Base-by-base conservation (phyloP, 2,113 vertebrate genomes). In the Mirounga angustirostris region DNA sequence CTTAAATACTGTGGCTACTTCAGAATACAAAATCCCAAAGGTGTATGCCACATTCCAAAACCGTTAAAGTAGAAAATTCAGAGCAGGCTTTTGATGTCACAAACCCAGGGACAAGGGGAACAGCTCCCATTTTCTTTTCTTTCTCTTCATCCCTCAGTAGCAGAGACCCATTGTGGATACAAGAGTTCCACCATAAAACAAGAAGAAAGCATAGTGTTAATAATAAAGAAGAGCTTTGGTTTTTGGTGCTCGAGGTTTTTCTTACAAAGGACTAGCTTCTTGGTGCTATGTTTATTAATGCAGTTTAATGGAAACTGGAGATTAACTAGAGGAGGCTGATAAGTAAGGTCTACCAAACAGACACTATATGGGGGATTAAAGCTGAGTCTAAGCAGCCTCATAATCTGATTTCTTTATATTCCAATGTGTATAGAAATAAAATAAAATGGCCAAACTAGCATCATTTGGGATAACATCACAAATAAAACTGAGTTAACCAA, bases 361-460 rank as follows among this genome's bases (percentile, higher is more conserved):
- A 59, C 50, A 33, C 33, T 74, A 2, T 26, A 30, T 3, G 8
- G 61, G 13, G 28, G 43, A 94, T 94, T 84, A 84, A 85, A 87
- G 36, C 33, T 96, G 50, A 83, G 36, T n/a, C 36, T 71, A 65
- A 43, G 22, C 24, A 94, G 28, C 65, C 9, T n/a, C 28, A 90
- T 74, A 94, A 78, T 85, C 63, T 90, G 71, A 92, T 78, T 97
- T 92, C 16, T 80, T 24, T 36, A 46, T 58, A 87, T 33, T 12
- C 11, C 3, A 5, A 7, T 22, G 18, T 11, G 5, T 33, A 58
- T 7, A 95, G 81, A 96, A 83, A 84, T 71, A 84, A 89, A 93
- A n/a, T n/a, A 69, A 65, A 84, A 59, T 30, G 33, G 14, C 28
- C 71, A 85, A 78, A 59, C 26, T 33, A 43, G 97, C 58, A 40